Evolutionary conservation across 2,797 vertebrate genomes (phyloP).

Genomic region (Nyctalus aviator): DNA sequence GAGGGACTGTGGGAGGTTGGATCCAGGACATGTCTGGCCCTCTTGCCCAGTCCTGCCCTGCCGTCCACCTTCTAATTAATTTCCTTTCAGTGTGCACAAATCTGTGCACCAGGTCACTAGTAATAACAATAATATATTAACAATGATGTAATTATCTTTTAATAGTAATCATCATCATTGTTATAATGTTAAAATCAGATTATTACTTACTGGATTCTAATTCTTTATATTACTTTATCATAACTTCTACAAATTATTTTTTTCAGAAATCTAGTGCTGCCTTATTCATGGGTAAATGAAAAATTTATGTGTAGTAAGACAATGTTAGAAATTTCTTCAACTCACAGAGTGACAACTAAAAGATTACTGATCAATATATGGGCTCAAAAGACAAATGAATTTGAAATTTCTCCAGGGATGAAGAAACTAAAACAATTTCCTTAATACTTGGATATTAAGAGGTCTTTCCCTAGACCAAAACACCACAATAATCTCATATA

Average conservation of each 20-base stretch:
- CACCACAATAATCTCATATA: neutral
- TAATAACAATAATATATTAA: neutral
- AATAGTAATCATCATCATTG: neutral
- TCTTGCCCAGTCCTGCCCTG: no score
- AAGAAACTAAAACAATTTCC: conserved; percentile 41
- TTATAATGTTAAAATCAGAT: conserved; percentile 47
- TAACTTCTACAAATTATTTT: conserved; percentile 1
- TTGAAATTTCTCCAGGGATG: conserved; percentile 14
- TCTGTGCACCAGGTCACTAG: no score
- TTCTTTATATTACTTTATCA: neutral
- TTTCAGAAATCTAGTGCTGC: neutral
- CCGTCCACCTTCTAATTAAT: no score
- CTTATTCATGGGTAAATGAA: neutral
- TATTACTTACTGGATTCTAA: neutral
- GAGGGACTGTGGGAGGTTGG: no score
- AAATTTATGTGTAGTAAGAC: neutral
- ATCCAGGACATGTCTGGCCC: no score
- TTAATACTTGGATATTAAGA: conserved; percentile 34
- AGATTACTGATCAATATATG: neutral
- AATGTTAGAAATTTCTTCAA: conserved; percentile 32
- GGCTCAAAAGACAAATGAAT: conserved; percentile 41
- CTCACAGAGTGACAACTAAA: neutral
- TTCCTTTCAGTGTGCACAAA: no score
- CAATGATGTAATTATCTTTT: neutral
- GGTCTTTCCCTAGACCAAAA: conserved; percentile 4